Base-by-base conservation (phyloP, 2,113 vertebrate genomes). In the Nothobranchius furzeri region DNA sequence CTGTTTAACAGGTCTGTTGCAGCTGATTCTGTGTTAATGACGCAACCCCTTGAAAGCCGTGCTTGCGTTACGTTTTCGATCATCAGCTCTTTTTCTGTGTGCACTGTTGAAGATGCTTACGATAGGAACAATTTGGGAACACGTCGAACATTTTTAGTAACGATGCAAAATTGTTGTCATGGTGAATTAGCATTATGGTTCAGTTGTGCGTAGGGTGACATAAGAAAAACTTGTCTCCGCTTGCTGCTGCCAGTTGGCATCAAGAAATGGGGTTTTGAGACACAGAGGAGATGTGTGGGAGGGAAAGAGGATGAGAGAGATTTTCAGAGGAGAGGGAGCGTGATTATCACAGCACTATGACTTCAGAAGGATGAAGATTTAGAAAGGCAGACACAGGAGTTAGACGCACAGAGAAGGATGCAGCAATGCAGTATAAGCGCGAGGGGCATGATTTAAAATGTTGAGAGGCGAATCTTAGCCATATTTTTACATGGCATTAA, bases 251-350 rank as follows among this genome's bases (percentile, higher is more conserved):
- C 86, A 88, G 84, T 85, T 87, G 82, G 85, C 76, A 50, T 81
- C 46, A 78, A 75, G 77, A 80, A 82, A 86, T 68, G 76, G 75
- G 68, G 83, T 82, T 84, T 82, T 58, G 78, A 82, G 80, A 74
- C 79, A 82, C 60, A 72, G 84, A 85, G 78, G 77, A 85, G 65
- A 71, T 79, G 82, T 75, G 85, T 88, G 82, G 86, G 81, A 85
- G 82, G 85, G 61, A 81, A 85, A 88, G 76, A 85, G 81, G 85
- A 88, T 88, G 76, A 86, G 77, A 85, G 84, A 88, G 76, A 79
- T 83, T 77, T 85, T 77, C 56, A 65, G 75, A 75, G 60, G 54
- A 82, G 77, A 70, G 68, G 76, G 78, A 71, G 78, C 79, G 74
- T 49, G 73, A 84, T 87, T 82, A 87, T 84, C 45, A 54, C 75